These are phyloP conservation scores for Papilio glaucus DNA, from an alignment of 1,140 invertebrate genomes.

Conservation along the genomic window DNA sequence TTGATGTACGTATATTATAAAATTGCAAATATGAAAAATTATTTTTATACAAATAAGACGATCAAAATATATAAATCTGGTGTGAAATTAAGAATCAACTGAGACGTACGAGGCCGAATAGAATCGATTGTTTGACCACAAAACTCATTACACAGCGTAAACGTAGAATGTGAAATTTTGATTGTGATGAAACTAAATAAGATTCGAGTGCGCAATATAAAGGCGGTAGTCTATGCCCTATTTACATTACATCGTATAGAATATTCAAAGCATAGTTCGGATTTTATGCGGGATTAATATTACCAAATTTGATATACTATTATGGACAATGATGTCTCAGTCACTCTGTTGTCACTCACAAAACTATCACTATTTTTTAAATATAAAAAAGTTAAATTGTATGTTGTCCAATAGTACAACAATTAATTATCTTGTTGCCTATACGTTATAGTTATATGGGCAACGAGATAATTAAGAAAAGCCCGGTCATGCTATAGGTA, in stretches of 20 bases:
- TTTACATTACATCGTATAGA: conserved; percentile 38
- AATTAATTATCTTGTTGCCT: too few species aligned
- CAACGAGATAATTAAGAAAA: too few species aligned
- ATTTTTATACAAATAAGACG: conserved; percentile 48
- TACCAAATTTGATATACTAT: background rate
- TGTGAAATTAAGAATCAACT: conserved; percentile 70
- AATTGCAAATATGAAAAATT: conserved; percentile 38
- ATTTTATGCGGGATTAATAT: background rate
- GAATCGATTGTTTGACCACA: conserved; percentile 76
- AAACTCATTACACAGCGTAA: conserved; percentile 72
- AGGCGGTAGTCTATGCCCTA: conserved; percentile 47
- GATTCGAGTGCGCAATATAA: conserved; percentile 50
- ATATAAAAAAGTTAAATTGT: too few species aligned
- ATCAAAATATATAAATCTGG: conserved; percentile 59
- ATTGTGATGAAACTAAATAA: conserved; percentile 56
- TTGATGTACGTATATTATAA: background rate
- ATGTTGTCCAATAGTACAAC: too few species aligned
- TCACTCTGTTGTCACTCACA: too few species aligned
- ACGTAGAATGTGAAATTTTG: conserved; percentile 69
- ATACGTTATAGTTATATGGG: too few species aligned
- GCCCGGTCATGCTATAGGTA: too few species aligned
- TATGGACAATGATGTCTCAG: too few species aligned
- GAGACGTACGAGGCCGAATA: conserved; percentile 49
- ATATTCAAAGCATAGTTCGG: background rate
- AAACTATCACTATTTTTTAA: too few species aligned